Conservation (phyloP, 2,888 invertebrate genomes). For the Drosophila borborema region DNA sequence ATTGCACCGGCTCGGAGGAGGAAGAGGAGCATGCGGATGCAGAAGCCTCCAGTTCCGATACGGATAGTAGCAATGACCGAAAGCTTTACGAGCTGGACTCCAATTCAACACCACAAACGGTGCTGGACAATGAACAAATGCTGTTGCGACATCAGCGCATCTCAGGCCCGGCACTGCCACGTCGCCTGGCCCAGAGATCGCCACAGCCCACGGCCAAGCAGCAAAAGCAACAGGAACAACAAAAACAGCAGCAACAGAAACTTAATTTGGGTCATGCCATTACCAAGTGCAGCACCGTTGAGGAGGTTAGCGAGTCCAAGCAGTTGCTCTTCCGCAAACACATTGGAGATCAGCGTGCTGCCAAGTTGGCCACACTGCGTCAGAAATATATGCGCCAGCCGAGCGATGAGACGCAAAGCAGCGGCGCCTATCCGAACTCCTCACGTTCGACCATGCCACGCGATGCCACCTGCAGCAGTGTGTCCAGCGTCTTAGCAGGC, state of each 20-base stretch:
- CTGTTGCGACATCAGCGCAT: conserved; percentile 87
- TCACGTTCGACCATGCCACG: conserved; percentile 87
- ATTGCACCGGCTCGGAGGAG: conserved; percentile 89
- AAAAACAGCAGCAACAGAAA: conserved; percentile 36
- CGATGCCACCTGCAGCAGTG: conserved; percentile 87
- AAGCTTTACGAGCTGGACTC: conserved; percentile 83
- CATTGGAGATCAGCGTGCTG: conserved; percentile 84
- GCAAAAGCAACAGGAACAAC: conserved; percentile 19
- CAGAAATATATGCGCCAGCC: conserved; percentile 83
- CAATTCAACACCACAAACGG: conserved; percentile 88
- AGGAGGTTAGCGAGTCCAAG: conserved; percentile 85
- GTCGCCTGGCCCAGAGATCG: conserved; percentile 69
- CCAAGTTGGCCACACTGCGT: conserved; percentile 80
- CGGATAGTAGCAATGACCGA: conserved; percentile 52
- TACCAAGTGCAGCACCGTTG: conserved; percentile 84
- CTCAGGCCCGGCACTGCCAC: conserved; percentile 85
- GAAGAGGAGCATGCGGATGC: conserved; percentile 84
- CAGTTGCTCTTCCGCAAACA: conserved; percentile 85
- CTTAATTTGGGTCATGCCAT: conserved; percentile 82
- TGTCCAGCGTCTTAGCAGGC: conserved; percentile 86
- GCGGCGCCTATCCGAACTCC: conserved; percentile 88
- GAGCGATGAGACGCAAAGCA: conserved; percentile 87
- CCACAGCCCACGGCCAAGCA: conserved; percentile 22
- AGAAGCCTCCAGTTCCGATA: conserved; percentile 69
- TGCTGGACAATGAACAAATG: conserved; percentile 88